These are phyloP conservation scores for Romanogobio albipinnatus DNA, from an alignment of 2,113 vertebrate species.

Conservation along the genomic window DNA sequence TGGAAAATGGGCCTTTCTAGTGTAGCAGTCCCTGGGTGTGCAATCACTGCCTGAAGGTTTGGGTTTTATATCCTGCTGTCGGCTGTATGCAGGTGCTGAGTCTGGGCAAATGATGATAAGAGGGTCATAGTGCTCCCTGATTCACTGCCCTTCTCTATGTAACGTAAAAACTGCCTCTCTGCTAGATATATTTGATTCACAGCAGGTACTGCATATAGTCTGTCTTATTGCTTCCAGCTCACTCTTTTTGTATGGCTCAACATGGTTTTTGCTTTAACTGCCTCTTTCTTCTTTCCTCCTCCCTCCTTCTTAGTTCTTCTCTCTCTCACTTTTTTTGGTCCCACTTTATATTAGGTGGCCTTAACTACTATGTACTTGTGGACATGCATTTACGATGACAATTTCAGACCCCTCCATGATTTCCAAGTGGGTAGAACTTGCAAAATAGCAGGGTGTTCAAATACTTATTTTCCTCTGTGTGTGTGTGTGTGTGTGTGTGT, in stretches of 20 bases:
- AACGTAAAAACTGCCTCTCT: constrained; percentile 8
- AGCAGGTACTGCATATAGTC: not conserved
- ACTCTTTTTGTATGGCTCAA: not conserved
- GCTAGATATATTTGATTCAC: constrained; percentile 20
- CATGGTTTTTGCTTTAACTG: not conserved
- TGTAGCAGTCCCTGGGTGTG: not conserved
- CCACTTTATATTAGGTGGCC: too few species aligned
- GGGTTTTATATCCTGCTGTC: not conserved
- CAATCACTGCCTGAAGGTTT: constrained; percentile 18
- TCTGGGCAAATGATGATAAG: not conserved
- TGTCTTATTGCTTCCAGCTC: not conserved
- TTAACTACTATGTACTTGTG: too few species aligned
- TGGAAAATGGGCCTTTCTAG: constrained; percentile 6
- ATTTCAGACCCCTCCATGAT: too few species aligned
- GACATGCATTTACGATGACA: too few species aligned
- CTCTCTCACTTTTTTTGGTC: not conserved
- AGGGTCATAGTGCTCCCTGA: not conserved
- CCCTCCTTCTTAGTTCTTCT: not conserved
- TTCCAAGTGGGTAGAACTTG: too few species aligned
- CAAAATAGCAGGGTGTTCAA: too few species aligned
- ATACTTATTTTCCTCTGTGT: too few species aligned
- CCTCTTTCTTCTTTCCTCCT: not conserved
- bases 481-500: too few species aligned
- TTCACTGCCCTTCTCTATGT: constrained; percentile 16
- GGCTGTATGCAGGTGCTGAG: constrained; percentile 2